These are phyloP conservation scores for Metallyticus violacea DNA, from an alignment of 2,888 invertebrate species.

Conservation along the genomic window DNA sequence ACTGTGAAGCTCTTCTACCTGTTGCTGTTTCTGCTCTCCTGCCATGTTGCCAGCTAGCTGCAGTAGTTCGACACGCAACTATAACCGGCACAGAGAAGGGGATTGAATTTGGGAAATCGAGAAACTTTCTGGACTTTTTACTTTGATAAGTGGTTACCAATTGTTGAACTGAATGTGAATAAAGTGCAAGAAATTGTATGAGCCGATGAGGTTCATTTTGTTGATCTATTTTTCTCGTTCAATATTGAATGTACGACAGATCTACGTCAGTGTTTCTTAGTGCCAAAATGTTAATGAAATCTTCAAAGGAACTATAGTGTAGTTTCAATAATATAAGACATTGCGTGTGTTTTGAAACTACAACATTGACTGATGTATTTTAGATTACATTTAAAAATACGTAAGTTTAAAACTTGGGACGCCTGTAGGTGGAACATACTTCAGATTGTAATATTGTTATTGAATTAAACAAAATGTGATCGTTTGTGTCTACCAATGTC, in stretches of 20 bases:
- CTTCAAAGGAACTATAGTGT: background rate
- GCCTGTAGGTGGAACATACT: background rate
- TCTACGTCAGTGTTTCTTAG: background rate
- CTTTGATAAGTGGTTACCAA: too few species aligned
- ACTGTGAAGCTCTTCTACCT: background rate
- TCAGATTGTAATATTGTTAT: background rate
- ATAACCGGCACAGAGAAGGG: too few species aligned
- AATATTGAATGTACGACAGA: background rate
- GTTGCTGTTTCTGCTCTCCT: background rate
- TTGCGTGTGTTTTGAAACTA: background rate
- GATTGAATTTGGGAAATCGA: too few species aligned
- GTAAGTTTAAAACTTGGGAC: background rate
- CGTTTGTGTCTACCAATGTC: background rate
- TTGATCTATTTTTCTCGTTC: background rate
- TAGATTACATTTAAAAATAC: background rate
- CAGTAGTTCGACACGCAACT: too few species aligned
- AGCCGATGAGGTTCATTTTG: background rate
- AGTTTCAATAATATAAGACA: background rate
- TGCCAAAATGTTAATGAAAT: background rate
- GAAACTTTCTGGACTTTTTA: too few species aligned
- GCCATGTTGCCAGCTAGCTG: conserved; percentile 10
- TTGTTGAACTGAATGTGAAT: background rate
- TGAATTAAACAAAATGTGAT: background rate
- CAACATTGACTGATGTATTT: background rate
- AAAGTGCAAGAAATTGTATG: too few species aligned